Evolutionary conservation across 2,888 invertebrate species (phyloP), one percentile per base, ranked within the genome.

Genomic region (Lithophane leautieri): DNA sequence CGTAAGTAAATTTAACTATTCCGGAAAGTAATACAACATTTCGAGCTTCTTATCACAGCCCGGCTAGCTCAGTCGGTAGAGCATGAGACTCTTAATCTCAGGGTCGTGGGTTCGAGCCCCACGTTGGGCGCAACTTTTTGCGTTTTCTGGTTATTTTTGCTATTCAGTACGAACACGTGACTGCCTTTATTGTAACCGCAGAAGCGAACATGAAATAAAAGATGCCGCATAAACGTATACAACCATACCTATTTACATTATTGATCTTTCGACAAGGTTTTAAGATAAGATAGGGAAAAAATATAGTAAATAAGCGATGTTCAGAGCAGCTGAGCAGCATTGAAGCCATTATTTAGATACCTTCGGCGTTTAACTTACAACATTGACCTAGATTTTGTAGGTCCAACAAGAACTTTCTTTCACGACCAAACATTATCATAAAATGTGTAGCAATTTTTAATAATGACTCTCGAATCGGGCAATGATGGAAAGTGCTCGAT

Each of bases 101-200:
- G 97, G 97, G 96, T 96, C 96, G 96, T 96, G 96, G 96, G 97
- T 96, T 97, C 96, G 96, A 96, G 96, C 96, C 96, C 96, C 96
- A 96, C 96, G 96, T 96, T 97, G 96, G 96, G 96, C 96, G 96
- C 54, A 84, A 50, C 73, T 82, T 90, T 92, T 94, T 94, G 91
- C 76, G 67, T 25, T 60, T 77, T 70, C 3, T 28, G 11, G 0
- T n/a, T 25, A n/a, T 47, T 58, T 67, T 63, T 63, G 60, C 60
- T 19, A 42, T 40, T 60, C 12, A 52, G 0, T 56, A 44, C 47
- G 4, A 8, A 50, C 61, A 68, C 16, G n/a, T 70, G 54, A 25
- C 19, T 7, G 2, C 16, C 12, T 69, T 25, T 78, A 28, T 8
- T 56, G 4, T 58, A 62, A 60, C 44, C 65, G 2, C 44, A 74